Base-by-base conservation (phyloP, 2,797 vertebrate species). In the Nannoperca australis region DNA sequence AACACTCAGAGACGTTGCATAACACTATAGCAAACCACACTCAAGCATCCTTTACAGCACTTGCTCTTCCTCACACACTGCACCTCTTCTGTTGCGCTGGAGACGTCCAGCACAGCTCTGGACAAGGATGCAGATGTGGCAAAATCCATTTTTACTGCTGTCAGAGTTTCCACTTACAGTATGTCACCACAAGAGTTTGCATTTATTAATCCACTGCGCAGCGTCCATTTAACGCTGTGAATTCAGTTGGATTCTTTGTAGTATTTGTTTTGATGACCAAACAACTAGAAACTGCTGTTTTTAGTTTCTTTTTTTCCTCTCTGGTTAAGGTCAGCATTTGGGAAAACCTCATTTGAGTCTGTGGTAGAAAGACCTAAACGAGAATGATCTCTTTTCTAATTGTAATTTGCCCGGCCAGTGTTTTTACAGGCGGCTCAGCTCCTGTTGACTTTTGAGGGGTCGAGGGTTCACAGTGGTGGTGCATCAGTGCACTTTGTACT, bases 1-100 rank as follows among this genome's bases (percentile, higher is more conserved):
- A 94, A 85, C 86, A 92, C 91, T 86, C 93, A 92, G 84, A 96
- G 93, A 94, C 95, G 94, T 38, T 96, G 95, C 76, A 86, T 69
- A 11, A 89, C 95, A 77, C 93, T 95, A 95, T 95, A 95, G 91
- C 93, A 76, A 80, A 76, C 42, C 73, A 73, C 58, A 73, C 73
- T 55, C 50, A 49, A 58, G 59, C 72, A 76, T 81, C 70, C 47
- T 32, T 66, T 44, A 63, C 61, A 86, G 87, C 90, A 85, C 83
- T 84, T 84, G 44, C 68, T 55, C 38, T 63, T 34, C 24, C 45
- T 32, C 71, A 74, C 56, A 64, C 65, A 50, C 89, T 79, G 77
- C 76, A 69, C 38, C 51, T 68, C 53, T 40, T 71, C 53, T 18
- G 44, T 81, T 63, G 34, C 15, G 14, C 9, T 65, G 85, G 73